phyloP scores from a whole-genome alignment of 2,113 vertebrate species.

The Oncorhynchus masou region DNA sequence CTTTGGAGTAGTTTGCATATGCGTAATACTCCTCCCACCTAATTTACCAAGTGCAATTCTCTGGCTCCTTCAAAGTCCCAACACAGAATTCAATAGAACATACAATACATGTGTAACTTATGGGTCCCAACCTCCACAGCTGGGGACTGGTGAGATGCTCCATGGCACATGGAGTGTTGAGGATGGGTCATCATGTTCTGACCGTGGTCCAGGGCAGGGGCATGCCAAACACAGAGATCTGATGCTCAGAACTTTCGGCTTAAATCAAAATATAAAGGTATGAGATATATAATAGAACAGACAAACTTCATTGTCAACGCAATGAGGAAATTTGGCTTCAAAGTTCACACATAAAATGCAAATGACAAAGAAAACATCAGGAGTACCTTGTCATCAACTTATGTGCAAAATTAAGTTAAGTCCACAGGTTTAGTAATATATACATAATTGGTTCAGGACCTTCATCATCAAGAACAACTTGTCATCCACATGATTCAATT shows the following conservation, averaged over 20 bases:
- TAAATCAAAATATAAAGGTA: too few species aligned
- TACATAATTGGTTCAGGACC: background rate
- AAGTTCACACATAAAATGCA: too few species aligned
- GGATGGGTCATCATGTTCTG: slow-evolving; percentile 52
- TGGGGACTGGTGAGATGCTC: background rate
- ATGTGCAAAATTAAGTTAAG: too few species aligned
- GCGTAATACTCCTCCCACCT: too few species aligned
- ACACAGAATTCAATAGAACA: too few species aligned
- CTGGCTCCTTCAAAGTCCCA: background rate
- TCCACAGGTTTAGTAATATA: background rate
- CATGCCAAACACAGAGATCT: slow-evolving; percentile 22
- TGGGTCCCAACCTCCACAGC: background rate
- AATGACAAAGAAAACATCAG: too few species aligned
- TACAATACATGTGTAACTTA: background rate
- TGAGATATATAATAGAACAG: slow-evolving; percentile 26
- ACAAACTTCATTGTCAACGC: background rate
- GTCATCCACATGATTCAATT: too few species aligned
- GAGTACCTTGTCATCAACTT: too few species aligned
- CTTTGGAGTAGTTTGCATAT: background rate
- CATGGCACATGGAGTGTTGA: too few species aligned
- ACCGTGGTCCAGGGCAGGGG: slow-evolving; percentile 36
- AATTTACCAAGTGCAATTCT: background rate
- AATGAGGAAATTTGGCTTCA: too few species aligned
- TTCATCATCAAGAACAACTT: too few species aligned
- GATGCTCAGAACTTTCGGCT: too few species aligned